phyloP scores from a whole-genome alignment of 2,888 invertebrate species.

The Sarcophaga variegata region DNA sequence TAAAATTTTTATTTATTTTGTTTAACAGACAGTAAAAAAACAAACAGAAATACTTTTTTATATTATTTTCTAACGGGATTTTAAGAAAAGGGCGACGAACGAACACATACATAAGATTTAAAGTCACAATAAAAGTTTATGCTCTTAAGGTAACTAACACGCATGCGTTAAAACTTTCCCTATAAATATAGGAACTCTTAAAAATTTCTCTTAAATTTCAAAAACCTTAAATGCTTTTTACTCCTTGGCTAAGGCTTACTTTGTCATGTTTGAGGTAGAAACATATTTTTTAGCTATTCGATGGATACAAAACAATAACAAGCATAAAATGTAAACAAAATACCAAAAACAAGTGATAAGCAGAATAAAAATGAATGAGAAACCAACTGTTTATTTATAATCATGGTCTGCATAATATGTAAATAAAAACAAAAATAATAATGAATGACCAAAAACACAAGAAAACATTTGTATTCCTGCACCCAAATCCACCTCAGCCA shows the following conservation, averaged over 20 bases:
- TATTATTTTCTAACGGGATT: too few species aligned
- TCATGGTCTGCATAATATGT: conserved; percentile 34
- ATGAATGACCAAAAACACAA: not conserved
- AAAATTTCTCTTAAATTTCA: conserved; percentile 26
- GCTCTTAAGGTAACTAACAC: not conserved
- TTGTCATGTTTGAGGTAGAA: too few species aligned
- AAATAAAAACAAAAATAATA: conserved; percentile 43
- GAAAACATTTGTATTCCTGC: too few species aligned
- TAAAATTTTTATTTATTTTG: too few species aligned
- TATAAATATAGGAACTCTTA: conserved; percentile 26
- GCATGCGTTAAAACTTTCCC: not conserved
- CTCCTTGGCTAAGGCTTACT: not conserved
- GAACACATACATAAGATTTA: too few species aligned
- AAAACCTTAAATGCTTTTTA: conserved; percentile 26
- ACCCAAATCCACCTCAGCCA: not conserved
- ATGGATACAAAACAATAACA: not conserved
- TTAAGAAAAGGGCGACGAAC: too few species aligned
- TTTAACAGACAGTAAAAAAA: too few species aligned
- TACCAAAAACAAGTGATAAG: not conserved
- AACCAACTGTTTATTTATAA: conserved; percentile 36
- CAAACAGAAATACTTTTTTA: too few species aligned
- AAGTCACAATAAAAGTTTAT: too few species aligned
- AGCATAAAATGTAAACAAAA: not conserved
- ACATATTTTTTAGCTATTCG: too few species aligned
- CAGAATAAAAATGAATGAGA: not conserved